A percentile compares a stretch with the other conserved stretches of the same genome.
These are phyloP conservation scores for Lasius fuliginosus DNA, from an alignment of 2,888 invertebrate genomes.

Conservation along the genomic window DNA sequence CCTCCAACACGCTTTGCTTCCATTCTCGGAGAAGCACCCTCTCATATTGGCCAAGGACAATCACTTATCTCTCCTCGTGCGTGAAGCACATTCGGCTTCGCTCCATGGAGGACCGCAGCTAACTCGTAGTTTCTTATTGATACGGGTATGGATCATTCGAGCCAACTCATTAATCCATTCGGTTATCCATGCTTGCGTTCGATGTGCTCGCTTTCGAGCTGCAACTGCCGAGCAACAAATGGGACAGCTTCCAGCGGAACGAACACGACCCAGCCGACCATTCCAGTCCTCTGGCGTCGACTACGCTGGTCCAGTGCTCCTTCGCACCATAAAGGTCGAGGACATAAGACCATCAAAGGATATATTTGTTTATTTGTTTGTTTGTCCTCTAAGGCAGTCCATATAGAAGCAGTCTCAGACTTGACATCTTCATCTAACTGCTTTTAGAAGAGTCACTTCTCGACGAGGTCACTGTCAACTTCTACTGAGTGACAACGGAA, in stretches of 20 bases:
- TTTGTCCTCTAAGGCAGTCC: too few species aligned
- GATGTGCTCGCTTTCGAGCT: background rate
- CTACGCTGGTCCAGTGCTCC: background rate
- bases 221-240: background rate
- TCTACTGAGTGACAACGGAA: too few species aligned
- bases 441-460: too few species aligned
- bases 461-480: too few species aligned
- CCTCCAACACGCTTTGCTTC: background rate
- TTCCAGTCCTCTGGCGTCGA: background rate
- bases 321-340: background rate
- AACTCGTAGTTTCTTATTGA: background rate
- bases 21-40: background rate
- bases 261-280: background rate
- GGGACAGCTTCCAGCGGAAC: background rate
- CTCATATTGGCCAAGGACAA: background rate
- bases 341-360: too few species aligned
- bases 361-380: too few species aligned
- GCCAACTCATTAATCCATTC: background rate
- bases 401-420: too few species aligned
- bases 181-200: background rate
- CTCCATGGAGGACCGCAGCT: background rate
- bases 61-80: background rate
- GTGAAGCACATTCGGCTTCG: background rate
- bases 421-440: too few species aligned
- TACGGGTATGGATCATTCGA: background rate